Evolutionary conservation across 2,888 invertebrate genomes (phyloP), one percentile per base, ranked within the genome.

Genomic region (Macrosiphum euphorbiae): DNA sequence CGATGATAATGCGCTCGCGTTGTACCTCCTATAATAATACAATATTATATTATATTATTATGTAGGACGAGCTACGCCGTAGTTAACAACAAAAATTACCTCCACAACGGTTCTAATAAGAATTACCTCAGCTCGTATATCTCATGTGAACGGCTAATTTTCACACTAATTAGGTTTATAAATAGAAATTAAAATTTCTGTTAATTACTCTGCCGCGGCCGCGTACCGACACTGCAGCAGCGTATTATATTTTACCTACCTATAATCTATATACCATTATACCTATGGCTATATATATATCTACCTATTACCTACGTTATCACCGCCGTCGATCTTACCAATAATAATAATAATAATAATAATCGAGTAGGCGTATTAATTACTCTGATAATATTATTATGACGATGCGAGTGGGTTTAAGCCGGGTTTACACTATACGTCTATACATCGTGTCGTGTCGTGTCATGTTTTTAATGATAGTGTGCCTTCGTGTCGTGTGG

Each of bases 1-100:
- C 87, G 87, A 87, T 35, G 35, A 52, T 87, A 87, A 87, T n/a
- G 87, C 67, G 35, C n/a, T 16, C n/a, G 50, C n/a, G 87, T 87
- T n/a, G 8, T 87, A 85, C 85, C 11, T 84, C 8, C 10, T 16
- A 52, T 52, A 16, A 52, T 24, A 47, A 24, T 55, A 44, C 44
- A 55, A 24, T 24, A 24, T 24, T 55, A 55, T 55, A 52, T 52
- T 52, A 16, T 52, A 24, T 4, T 24, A 52, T 52, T 52, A 16
- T 52, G 7, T 4, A 67, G 16, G 55, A 67, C 61, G 61, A 67
- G n/a, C 61, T 67, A 85, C 24, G 84, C 24, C 10, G 41, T 24
- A 41, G 28, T 16, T 67, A n/a, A n/a, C n/a, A n/a, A n/a, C n/a
- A 67, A 16, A 26, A 28, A 50, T 50, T 67, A 67, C n/a, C 16